These are phyloP conservation scores for Neotragus moschatus DNA, from an alignment of 2,113 vertebrate species.

Conservation along the genomic window DNA sequence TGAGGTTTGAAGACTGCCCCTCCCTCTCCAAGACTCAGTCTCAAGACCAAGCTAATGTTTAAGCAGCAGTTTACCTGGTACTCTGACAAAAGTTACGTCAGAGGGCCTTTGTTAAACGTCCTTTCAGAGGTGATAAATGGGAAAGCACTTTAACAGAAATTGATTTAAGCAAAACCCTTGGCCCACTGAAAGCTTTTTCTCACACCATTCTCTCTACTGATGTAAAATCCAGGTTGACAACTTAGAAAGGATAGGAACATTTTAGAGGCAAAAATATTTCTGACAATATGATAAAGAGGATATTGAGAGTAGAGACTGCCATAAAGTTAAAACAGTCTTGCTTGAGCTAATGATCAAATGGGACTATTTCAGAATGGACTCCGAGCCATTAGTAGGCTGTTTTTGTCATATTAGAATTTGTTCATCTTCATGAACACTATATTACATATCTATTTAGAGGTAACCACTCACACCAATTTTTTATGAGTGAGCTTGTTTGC, in stretches of 20 bases:
- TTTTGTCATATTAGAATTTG: not conserved
- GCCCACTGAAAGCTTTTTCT: not conserved
- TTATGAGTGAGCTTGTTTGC: not conserved
- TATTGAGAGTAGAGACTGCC: not conserved
- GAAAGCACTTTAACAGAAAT: constrained; percentile 51
- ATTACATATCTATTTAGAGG: not conserved
- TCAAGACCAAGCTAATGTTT: constrained; percentile 5
- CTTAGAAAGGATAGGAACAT: not conserved
- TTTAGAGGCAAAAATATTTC: constrained; percentile 29
- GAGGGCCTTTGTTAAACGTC: constrained; percentile 31
- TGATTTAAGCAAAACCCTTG: constrained; percentile 33
- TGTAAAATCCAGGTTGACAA: constrained; percentile 22
- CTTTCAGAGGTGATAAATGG: constrained; percentile 41
- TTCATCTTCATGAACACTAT: not conserved
- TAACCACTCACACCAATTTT: not conserved
- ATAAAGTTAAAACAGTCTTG: not conserved
- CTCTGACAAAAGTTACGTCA: constrained; percentile 38
- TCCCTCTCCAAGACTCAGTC: not conserved
- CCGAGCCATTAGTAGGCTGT: not conserved
- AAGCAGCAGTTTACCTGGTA: constrained; percentile 24
- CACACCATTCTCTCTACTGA: not conserved
- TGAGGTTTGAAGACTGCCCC: not conserved
- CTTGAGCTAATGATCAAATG: not conserved
- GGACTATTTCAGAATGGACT: not conserved
- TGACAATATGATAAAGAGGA: not conserved